A percentile compares a stretch with the other conserved stretches of the same genome.
Conservation (phyloP, 2,888 invertebrate species). For the Tanypteryx hageni region DNA sequence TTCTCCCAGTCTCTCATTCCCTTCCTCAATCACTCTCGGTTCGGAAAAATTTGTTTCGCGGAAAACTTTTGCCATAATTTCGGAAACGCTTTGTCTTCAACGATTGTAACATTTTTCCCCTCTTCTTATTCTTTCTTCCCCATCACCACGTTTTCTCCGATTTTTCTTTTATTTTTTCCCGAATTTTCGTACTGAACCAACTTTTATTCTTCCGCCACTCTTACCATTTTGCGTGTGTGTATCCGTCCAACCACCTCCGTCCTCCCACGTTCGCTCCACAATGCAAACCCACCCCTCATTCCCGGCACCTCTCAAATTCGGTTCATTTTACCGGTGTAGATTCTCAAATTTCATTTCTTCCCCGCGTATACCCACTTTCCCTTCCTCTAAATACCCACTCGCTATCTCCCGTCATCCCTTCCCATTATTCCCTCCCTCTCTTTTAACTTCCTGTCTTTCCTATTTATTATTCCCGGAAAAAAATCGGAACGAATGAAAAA, state of each 20-base stretch:
- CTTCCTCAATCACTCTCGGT: background rate
- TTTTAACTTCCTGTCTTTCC: background rate
- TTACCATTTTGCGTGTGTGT: background rate
- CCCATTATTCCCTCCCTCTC: background rate
- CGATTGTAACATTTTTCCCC: background rate
- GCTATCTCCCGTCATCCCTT: background rate
- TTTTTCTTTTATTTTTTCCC: too few relatives aligned
- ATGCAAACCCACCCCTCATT: background rate
- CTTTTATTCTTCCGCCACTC: background rate
- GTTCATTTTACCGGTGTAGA: too few relatives aligned
- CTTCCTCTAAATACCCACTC: too few relatives aligned
- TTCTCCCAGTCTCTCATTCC: background rate
- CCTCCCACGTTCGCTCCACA: background rate
- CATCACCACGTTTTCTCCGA: too few relatives aligned
- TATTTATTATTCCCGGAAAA: too few relatives aligned
- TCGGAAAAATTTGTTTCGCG: constrained; percentile 36
- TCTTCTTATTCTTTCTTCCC: background rate
- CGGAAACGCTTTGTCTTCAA: constrained; percentile 41
- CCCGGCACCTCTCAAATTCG: too few relatives aligned
- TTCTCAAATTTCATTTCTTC: too few relatives aligned
- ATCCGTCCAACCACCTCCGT: background rate
- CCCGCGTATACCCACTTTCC: too few relatives aligned
- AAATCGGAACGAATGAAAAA: too few relatives aligned
- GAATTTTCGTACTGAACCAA: background rate
- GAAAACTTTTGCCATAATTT: constrained; percentile 46